Percentiles rank a stretch among this genome's conserved stretches.
phyloP scores from a whole-genome alignment of 2,113 vertebrate genomes.

The Thomomys bottae region DNA sequence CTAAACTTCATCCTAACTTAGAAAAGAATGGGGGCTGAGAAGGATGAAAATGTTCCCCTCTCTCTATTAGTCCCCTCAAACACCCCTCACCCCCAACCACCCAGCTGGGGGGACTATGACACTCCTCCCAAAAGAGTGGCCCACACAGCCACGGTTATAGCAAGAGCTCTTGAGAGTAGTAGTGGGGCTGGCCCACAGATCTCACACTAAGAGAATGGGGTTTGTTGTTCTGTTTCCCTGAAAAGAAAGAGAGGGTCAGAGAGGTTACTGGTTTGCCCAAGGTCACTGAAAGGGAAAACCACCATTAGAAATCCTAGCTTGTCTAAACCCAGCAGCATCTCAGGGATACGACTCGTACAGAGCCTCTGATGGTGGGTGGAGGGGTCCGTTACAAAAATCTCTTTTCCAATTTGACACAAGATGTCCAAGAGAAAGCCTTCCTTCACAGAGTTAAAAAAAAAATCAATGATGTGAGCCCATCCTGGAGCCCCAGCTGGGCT shows the following conservation, averaged over 20 bases:
- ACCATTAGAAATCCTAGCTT: too few relatives aligned
- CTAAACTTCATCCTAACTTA: constrained; percentile 21
- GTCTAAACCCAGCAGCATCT: not conserved
- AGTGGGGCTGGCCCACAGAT: too few relatives aligned
- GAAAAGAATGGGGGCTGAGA: not conserved
- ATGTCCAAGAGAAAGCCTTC: not conserved
- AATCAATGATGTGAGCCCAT: not conserved
- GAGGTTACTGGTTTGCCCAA: too few relatives aligned
- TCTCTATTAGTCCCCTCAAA: not conserved
- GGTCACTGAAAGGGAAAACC: too few relatives aligned
- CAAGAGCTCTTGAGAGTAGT: not conserved
- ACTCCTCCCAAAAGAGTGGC: not conserved
- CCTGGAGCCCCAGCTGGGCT: not conserved
- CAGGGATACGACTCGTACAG: not conserved
- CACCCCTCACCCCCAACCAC: not conserved
- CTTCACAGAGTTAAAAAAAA: not conserved
- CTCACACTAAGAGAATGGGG: not conserved
- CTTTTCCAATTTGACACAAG: not conserved
- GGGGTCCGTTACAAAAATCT: not conserved
- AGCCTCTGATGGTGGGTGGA: not conserved
- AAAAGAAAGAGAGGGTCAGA: too few relatives aligned
- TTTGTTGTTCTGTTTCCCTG: too few relatives aligned
- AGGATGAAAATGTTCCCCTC: not conserved
- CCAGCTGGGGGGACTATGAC: not conserved
- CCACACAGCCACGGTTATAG: not conserved